phyloP scores from a whole-genome alignment of 2,888 invertebrate genomes.

The Thymelicus sylvestris region DNA sequence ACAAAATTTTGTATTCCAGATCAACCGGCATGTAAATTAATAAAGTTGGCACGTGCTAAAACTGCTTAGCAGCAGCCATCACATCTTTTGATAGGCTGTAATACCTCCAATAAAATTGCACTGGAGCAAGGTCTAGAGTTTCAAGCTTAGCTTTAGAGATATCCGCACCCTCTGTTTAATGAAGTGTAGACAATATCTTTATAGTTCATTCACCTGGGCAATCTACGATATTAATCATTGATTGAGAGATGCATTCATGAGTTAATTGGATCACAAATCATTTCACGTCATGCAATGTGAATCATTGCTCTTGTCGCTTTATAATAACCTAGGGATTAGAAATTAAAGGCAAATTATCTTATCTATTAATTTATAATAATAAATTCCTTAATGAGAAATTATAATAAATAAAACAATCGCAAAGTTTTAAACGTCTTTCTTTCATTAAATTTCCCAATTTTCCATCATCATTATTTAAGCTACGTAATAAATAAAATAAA shows the following conservation, averaged over 20 bases:
- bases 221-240: constrained; percentile 10
- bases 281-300: constrained; percentile 12
- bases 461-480: constrained; percentile 32
- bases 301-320: not conserved
- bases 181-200: not conserved
- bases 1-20: too few species aligned
- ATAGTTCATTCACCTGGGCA: constrained; percentile 18
- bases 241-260: constrained; percentile 12
- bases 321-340: constrained; percentile 3
- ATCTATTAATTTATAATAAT: constrained; percentile 24
- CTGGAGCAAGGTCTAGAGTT: too few species aligned
- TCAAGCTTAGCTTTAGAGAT: too few species aligned
- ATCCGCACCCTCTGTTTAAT: not conserved
- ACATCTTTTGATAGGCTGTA: too few species aligned
- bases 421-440: constrained; percentile 36
- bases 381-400: constrained; percentile 27
- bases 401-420: constrained; percentile 39
- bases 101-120: too few species aligned
- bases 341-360: constrained; percentile 18
- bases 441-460: constrained; percentile 41
- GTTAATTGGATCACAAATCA: constrained; percentile 14
- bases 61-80: too few species aligned
- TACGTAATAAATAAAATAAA: constrained; percentile 2
- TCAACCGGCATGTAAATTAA: too few species aligned
- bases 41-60: too few species aligned